Percentiles rank a stretch among this genome's conserved stretches.
These are phyloP conservation scores for Arctocebus calabarensis DNA, from an alignment of 2,797 vertebrate species.

Conservation along the genomic window DNA sequence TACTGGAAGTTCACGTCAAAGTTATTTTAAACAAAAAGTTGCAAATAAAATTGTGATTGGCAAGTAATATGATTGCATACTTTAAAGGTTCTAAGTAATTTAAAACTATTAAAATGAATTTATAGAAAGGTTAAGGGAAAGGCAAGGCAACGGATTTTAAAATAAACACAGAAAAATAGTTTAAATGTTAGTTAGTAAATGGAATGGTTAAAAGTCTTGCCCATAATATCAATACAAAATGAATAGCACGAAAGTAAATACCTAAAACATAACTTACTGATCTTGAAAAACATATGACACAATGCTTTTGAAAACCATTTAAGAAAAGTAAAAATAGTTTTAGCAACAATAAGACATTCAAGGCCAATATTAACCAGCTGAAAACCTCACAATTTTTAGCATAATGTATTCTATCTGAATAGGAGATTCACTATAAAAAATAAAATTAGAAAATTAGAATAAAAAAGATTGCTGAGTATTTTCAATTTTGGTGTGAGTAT, in stretches of 20 bases:
- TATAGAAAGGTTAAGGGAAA: background rate
- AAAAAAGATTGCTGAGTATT: background rate
- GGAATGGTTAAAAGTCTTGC: background rate
- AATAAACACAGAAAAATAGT: background rate
- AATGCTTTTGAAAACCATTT: background rate
- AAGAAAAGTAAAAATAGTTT: background rate
- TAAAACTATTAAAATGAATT: constrained; percentile 38
- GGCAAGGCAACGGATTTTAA: background rate
- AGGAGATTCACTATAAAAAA: background rate
- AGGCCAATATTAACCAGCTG: background rate
- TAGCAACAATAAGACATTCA: background rate
- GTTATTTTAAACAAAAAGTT: constrained; percentile 13
- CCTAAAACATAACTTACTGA: constrained; percentile 48
- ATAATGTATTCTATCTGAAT: constrained; percentile 29
- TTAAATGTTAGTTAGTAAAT: constrained; percentile 23
- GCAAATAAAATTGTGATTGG: background rate
- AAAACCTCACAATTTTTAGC: constrained; percentile 11
- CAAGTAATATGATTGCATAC: background rate
- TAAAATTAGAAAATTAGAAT: constrained; percentile 21
- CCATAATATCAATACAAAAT: background rate
- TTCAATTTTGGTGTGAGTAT: constrained; percentile 20
- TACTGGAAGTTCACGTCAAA: background rate
- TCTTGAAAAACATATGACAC: background rate
- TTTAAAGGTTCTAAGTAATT: constrained; percentile 13
- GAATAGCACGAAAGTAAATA: background rate